Conservation (phyloP, 2,888 invertebrate species). For the Fragum fragum region DNA sequence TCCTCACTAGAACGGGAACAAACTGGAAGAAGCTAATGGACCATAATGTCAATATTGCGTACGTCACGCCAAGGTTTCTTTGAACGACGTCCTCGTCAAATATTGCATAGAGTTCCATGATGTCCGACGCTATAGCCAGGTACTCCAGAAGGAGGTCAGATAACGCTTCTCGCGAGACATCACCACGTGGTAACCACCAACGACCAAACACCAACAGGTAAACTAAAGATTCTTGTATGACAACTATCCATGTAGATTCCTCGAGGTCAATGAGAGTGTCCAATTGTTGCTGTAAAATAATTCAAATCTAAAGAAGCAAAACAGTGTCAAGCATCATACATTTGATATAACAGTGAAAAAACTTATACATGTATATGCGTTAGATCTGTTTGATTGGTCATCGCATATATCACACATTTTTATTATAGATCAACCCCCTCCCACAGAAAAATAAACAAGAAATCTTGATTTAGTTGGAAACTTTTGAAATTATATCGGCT, state of each 20-base stretch:
- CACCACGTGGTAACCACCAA: constrained; percentile 66
- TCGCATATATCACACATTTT: too few species aligned
- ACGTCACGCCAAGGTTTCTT: constrained; percentile 79
- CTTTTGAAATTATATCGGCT: too few species aligned
- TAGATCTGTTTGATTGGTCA: too few species aligned
- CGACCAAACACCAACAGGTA: constrained; percentile 65
- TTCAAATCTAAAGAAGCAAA: too few species aligned
- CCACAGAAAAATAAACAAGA: too few species aligned
- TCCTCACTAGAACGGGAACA: constrained; percentile 76
- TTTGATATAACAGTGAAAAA: too few species aligned
- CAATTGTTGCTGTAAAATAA: constrained; percentile 19
- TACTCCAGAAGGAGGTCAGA: constrained; percentile 83
- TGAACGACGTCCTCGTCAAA: constrained; percentile 73
- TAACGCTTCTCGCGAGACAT: constrained; percentile 81
- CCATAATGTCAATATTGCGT: constrained; percentile 81
- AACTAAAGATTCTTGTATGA: constrained; percentile 68
- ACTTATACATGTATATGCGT: too few species aligned
- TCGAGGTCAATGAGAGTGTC: constrained; percentile 35
- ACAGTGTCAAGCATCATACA: too few species aligned
- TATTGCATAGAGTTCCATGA: constrained; percentile 75
- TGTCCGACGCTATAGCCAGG: constrained; percentile 83
- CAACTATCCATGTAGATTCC: constrained; percentile 67
- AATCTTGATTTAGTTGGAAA: too few species aligned
- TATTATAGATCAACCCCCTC: too few species aligned
- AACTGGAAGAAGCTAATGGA: constrained; percentile 84